Percentiles rank a stretch among this genome's conserved stretches.
phyloP scores from a whole-genome alignment of 2,113 vertebrate genomes.

The Tachycineta bicolor region DNA sequence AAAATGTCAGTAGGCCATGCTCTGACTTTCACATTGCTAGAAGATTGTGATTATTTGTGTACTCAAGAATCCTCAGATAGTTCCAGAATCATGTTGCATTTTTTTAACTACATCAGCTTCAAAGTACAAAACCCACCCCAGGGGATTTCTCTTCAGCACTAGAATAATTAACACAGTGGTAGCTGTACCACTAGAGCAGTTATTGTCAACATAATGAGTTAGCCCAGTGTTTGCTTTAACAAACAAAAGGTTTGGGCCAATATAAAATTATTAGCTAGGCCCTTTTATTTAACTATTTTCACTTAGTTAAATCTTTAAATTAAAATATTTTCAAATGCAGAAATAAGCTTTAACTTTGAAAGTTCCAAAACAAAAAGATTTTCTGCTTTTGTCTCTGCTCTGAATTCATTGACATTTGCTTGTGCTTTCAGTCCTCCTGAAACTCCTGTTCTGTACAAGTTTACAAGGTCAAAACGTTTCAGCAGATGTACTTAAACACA shows the following conservation, averaged over 20 bases:
- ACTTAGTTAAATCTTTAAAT: not conserved
- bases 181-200: not conserved
- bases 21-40: not conserved
- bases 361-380: not conserved
- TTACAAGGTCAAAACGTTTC: not conserved
- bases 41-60: not conserved
- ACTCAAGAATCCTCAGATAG: not conserved
- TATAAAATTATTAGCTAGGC: not conserved
- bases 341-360: not conserved
- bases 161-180: constrained; percentile 7
- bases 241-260: not conserved
- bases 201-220: not conserved
- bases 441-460: not conserved
- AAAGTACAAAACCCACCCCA: not conserved
- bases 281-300: not conserved
- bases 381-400: not conserved
- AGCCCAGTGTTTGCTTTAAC: not conserved
- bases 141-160: not conserved
- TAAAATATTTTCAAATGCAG: not conserved
- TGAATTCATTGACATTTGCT: not conserved
- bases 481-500: not conserved
- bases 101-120: not conserved
- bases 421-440: not conserved
- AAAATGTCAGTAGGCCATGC: not conserved
- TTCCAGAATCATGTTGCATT: not conserved